Evolutionary conservation across 2,888 invertebrate genomes (phyloP), one percentile per base, ranked within the genome.

Genomic region (Malacosoma neustria): DNA sequence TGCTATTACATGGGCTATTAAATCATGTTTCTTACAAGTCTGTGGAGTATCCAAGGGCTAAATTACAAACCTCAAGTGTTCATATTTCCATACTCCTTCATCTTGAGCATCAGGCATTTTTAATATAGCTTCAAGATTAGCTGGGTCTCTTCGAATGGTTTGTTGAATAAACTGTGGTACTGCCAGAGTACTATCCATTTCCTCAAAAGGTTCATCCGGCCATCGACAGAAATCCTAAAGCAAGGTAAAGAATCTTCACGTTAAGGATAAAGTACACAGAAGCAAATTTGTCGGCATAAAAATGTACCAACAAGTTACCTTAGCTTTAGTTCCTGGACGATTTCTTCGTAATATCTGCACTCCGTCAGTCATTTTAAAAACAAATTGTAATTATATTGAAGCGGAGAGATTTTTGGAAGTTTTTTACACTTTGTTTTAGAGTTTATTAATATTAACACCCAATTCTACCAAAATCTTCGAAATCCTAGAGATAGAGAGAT

Each of bases 61-160:
- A 7, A n/a, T 14, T 31, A 35, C 32, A 42, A 74, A 94, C 94
- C 95, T 90, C 41, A 99, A 88, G 87, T 99, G 99, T 85, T 99
- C 99, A 74, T 99, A 99, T 84, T 99, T 99, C 99, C 99, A 99
- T 34, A 99, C 99, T 30, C 99, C 98, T 76, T 98, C 98, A 70
- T 99, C 98, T 79, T 98, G 98, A 12, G 95, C 93, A 55, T 98
- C 98, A 1, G 99, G 99, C 87, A 98, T 97, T 59, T 93, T 96
- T 35, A 99, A 86, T 61, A 99, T 98, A 40, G 94, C 89, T 60
- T 98, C 98, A 41, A 99, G 93, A 84, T 97, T 96, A 6, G 94
- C 91, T 14, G 97, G 96, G 76, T 99, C 97, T 46, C 92, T 91
- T 50, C 97, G 89, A 54, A 99, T 99, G 50, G 96, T 92, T 84